A percentile compares a stretch with the other conserved stretches of the same genome.
These are phyloP conservation scores for Saccopteryx bilineata DNA, from an alignment of 2,113 vertebrate genomes.

Conservation along the genomic window DNA sequence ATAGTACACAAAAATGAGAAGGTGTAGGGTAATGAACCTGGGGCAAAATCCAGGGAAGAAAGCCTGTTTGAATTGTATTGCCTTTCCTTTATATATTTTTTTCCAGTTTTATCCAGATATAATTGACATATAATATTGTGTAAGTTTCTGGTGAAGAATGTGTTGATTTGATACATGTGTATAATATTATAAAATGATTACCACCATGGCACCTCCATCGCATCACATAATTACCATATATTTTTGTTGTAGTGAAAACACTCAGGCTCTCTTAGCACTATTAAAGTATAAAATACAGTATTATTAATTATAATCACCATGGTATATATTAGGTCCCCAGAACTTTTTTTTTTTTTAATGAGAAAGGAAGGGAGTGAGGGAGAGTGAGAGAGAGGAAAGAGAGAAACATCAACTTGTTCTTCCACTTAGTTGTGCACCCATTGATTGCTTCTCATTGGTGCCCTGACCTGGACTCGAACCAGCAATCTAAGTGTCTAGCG, in stretches of 20 bases:
- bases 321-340: neutral
- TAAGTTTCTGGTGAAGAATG: neutral
- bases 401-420: no score
- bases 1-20: conserved; percentile 17
- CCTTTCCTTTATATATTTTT: neutral
- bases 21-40: neutral
- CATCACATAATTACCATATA: neutral
- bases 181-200: neutral
- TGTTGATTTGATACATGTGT: neutral
- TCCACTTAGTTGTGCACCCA: no score
- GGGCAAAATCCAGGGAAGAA: conserved; percentile 16
- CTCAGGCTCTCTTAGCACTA: neutral
- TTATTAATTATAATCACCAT: neutral
- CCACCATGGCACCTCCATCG: neutral
- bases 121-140: neutral
- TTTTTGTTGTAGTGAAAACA: neutral
- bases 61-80: neutral
- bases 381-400: no score
- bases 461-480: no score
- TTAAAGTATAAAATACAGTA: neutral
- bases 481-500: no score
- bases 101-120: neutral
- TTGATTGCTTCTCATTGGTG: no score
- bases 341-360: neutral
- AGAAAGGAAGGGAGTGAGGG: no score